phyloP scores from a whole-genome alignment of 2,888 invertebrate species.

The Thalpophila matura region DNA sequence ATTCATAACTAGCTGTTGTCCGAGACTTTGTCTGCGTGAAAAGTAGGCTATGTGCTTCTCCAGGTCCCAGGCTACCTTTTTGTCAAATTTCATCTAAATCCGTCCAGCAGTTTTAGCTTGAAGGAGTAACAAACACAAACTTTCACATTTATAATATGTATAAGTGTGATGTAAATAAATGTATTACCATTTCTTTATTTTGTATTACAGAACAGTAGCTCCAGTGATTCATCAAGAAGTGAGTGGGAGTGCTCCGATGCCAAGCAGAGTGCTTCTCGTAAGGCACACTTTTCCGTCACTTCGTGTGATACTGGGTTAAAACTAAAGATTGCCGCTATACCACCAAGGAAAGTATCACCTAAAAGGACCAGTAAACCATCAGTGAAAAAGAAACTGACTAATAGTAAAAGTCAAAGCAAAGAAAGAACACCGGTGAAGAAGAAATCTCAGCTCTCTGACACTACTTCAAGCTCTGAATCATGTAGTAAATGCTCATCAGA shows the following conservation, averaged over 20 bases:
- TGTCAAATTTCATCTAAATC: no score
- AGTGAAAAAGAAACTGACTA: conserved; percentile 79
- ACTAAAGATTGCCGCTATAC: conserved; percentile 91
- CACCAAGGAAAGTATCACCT: conserved; percentile 82
- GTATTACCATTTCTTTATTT: not conserved
- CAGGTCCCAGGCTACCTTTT: no score
- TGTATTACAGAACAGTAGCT: conserved; percentile 83
- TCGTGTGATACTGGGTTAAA: conserved; percentile 91
- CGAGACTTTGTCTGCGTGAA: no score
- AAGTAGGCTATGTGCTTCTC: no score
- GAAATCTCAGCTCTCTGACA: conserved; percentile 80
- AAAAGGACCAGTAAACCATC: conserved; percentile 80
- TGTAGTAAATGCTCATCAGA: conserved; percentile 88
- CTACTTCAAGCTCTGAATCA: conserved; percentile 87
- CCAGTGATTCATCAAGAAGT: conserved; percentile 83
- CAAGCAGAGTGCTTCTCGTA: conserved; percentile 78
- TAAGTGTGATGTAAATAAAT: not conserved
- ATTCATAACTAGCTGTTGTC: no score
- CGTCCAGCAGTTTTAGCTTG: no score
- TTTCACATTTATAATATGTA: no score
- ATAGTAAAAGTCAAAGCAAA: conserved; percentile 68
- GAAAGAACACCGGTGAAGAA: conserved; percentile 72
- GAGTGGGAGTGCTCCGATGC: conserved; percentile 85
- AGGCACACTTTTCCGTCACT: conserved; percentile 91
- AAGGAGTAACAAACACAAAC: no score